Percentiles rank a stretch among this genome's conserved stretches.
phyloP scores from a whole-genome alignment of 2,797 vertebrate genomes.

The Danio aesculapii region DNA sequence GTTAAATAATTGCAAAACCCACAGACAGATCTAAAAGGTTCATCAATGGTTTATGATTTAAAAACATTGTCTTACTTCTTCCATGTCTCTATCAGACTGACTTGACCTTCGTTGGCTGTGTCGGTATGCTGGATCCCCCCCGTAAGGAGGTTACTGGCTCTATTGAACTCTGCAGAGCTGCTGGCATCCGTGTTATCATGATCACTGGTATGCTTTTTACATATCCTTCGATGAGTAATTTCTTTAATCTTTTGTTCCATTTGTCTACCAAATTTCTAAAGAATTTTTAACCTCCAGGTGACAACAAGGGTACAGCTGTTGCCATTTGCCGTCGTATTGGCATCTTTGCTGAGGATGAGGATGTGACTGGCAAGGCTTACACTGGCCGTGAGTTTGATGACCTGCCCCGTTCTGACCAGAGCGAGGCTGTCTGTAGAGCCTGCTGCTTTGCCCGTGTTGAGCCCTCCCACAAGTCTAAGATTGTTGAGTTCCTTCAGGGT shows the following conservation, averaged over 20 bases:
- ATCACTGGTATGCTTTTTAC: slow-evolving; percentile 83
- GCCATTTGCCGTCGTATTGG: slow-evolving; percentile 96
- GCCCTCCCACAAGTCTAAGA: slow-evolving; percentile 95
- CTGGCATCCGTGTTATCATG: slow-evolving; percentile 97
- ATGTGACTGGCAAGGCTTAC: slow-evolving; percentile 84
- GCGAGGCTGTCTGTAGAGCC: slow-evolving; percentile 84
- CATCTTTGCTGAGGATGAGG: slow-evolving; percentile 89
- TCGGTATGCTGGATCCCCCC: slow-evolving; percentile 95
- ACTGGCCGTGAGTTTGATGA: slow-evolving; percentile 95
- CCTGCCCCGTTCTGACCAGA: slow-evolving; percentile 82
- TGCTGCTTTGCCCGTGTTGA: slow-evolving; percentile 94
- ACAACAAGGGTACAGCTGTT: slow-evolving; percentile 96
- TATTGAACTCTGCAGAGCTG: slow-evolving; percentile 86
- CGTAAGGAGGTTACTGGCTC: slow-evolving; percentile 91
- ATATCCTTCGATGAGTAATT: not conserved
- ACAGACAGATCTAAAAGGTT: not conserved
- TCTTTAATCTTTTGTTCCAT: not conserved
- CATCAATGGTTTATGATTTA: not conserved
- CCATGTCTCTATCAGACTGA: slow-evolving; percentile 77
- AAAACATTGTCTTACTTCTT: slow-evolving; percentile 10
- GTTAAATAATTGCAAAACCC: not conserved
- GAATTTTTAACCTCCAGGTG: slow-evolving; percentile 70
- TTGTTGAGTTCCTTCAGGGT: slow-evolving; percentile 92
- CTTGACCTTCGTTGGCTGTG: slow-evolving; percentile 91
- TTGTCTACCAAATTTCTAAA: not conserved